phyloP scores from a whole-genome alignment of 2,797 vertebrate species.

The Megalops cyprinoides region DNA sequence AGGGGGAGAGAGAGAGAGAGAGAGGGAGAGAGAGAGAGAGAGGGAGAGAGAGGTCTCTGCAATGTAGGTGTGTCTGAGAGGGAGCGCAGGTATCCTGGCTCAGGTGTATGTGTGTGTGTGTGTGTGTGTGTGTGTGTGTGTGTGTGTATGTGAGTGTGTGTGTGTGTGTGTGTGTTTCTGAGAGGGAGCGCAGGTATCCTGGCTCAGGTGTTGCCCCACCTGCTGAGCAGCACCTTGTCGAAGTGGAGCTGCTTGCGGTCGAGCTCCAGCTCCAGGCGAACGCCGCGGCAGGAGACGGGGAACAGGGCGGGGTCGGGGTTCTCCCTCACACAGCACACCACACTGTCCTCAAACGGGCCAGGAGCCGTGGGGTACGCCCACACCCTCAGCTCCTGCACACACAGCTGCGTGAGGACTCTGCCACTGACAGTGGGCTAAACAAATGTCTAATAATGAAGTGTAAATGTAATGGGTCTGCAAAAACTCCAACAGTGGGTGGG shows the following conservation, averaged over 20 bases:
- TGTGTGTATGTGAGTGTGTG: no score
- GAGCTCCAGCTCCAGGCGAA: constrained; percentile 79
- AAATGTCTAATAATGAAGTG: background rate
- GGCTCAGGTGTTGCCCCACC: constrained; percentile 68
- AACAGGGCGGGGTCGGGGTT: constrained; percentile 79
- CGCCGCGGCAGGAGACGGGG: constrained; percentile 80
- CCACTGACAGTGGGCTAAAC: no score
- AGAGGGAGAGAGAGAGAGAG: background rate
- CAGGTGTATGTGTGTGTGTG: no score
- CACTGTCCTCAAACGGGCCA: constrained; percentile 76
- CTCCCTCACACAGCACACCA: constrained; percentile 81
- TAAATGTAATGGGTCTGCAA: background rate
- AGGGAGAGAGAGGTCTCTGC: no score
- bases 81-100: no score
- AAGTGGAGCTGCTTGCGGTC: constrained; percentile 81
- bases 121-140: no score
- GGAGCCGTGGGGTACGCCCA: constrained; percentile 85
- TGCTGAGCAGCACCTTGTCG: constrained; percentile 78
- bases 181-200: no score
- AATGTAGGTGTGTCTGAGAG: no score
- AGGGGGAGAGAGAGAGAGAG: background rate
- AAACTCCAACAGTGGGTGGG: background rate
- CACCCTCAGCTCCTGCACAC: constrained; percentile 79
- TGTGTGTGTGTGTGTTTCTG: no score
- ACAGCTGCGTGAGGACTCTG: no score